Base-by-base conservation (phyloP, 2,113 vertebrate genomes). In the Ctenodactylus gundi region DNA sequence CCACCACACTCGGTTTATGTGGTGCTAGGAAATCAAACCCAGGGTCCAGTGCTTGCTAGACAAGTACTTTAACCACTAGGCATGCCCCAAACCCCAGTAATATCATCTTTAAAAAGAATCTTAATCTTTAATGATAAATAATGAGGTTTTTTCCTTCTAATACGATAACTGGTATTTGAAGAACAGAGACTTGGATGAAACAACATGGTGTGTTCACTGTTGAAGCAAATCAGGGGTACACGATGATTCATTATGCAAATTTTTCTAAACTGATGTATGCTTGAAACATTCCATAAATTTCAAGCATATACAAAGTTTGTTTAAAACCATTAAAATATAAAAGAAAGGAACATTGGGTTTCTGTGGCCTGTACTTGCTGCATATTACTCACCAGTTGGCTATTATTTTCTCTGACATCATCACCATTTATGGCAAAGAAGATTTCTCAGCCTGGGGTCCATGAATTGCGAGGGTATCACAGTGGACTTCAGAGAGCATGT, bases 221-320 rank as follows among this genome's bases (percentile, higher is more conserved):
- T 84, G 87, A 94, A 76, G 34, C 92, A 92, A 60, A 51, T 72
- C 76, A 85, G 36, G 23, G 18, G 67, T 41, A 58, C 27, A 7
- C 20, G 9, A 64, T 49, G 15, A 89, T 29, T 90, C 84, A 87
- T 9, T 94, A 86, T 67, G 49, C 36, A 94, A 93, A 77, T 80
- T 36, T 86, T 65, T 84, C n/a, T 88, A 64, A 29, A 93, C 51
- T 75, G 78, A 25, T 91, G 78, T 62, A 88, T 77, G 36, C 49
- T 84, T 89, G 58, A 94, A 90, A 93, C 86, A 34, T 44, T 90
- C 46, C 31, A 88, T 44, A 95, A 90, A 87, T 80, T 89, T 92
- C 65, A 76, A 92, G 49, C 58, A 90, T 76, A 65, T 84, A 39
- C 36, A 46, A 93, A 85, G 9, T 78, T 78, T 92, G 49, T 80